Base-by-base conservation (phyloP, 2,888 invertebrate genomes). In the Phragmatobia fuliginosa region DNA sequence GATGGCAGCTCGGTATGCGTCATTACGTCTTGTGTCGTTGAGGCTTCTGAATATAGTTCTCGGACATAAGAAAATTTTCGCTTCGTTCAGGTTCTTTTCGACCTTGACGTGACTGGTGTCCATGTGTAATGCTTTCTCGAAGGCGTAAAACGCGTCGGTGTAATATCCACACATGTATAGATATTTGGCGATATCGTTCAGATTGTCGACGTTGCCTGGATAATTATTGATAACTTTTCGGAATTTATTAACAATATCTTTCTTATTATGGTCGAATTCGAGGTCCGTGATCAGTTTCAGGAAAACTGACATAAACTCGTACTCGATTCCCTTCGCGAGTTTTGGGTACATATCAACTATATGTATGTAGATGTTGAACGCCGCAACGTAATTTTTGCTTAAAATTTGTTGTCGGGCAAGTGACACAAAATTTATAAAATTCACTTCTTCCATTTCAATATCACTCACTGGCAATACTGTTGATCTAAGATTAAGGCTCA, bases 101-200 rank as follows among this genome's bases (percentile, higher is more conserved):
- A 76, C 65, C 85, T 1, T 91, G 10, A 96, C 87, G 83, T 91
- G 95, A 62, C 92, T 88, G 8, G 91, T 88, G 80, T 96, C 91
- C 5, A 90, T 80, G 67, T 85, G 81, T n/a, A 95, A 82, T 8
- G 96, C 95, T 80, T 90, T 91, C 67, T 92, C 86, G 72, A 96
- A 95, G 79, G 95, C 95, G 49, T 87, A 79, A 66, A 93, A 92
- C 31, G 96, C 95, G 85, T 94, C 93, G 69, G 90, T 87, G 25
- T 91, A 84, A 77, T 92, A 91, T 18, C 94, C 93, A 70, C 93
- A 90, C 1, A 56, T 61, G 45, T 70, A 68, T 18, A 78, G 52
- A 31, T 71, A 76, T 16, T 31, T 58, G 18, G 77, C 80, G 14
- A 67, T 70, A 31, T 79, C 77, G 28, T 77, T 75, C 0, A 79